Evolutionary conservation across 2,888 invertebrate species (phyloP).

Genomic region (Zaprionus lineosus): DNA sequence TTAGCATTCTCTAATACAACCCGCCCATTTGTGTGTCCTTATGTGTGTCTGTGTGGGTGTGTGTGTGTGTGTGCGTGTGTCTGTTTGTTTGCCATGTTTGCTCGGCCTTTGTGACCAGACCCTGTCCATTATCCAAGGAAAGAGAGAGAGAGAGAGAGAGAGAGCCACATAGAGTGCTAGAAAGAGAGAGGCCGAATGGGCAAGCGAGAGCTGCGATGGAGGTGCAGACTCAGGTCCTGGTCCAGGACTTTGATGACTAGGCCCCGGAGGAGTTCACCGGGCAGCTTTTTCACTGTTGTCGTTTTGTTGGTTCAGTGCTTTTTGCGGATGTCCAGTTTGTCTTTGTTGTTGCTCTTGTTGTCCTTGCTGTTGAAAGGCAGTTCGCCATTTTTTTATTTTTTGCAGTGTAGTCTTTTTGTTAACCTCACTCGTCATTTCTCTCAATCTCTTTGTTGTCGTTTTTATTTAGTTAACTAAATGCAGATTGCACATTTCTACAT

Average conservation of each 20-base stretch:
- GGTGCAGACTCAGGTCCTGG: conserved; percentile 18
- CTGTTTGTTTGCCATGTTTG: conserved; percentile 54
- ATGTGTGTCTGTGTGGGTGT: conserved; percentile 3
- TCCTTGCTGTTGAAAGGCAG: conserved; percentile 28
- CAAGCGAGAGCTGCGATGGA: conserved; percentile 28
- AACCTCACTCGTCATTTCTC: not conserved
- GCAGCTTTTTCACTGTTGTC: conserved; percentile 48
- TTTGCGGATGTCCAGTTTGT: conserved; percentile 70
- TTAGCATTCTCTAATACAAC: conserved; percentile 49
- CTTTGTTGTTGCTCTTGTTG: conserved; percentile 28
- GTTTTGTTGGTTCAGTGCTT: conserved; percentile 56
- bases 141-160: too few species aligned
- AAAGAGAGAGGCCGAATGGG: too few species aligned
- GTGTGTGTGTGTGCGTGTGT: conserved; percentile 12
- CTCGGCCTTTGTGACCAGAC: conserved; percentile 59
- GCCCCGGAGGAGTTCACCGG: conserved; percentile 23
- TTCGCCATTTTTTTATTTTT: conserved; percentile 52
- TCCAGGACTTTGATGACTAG: too few species aligned
- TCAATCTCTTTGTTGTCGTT: conserved; percentile 26
- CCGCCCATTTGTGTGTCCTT: conserved; percentile 21
- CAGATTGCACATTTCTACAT: conserved; percentile 64
- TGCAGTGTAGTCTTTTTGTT: conserved; percentile 26
- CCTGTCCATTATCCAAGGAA: conserved; percentile 45
- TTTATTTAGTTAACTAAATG: conserved; percentile 64
- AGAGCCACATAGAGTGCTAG: too few species aligned